Evolutionary conservation across 2,888 invertebrate genomes (phyloP), one percentile per base, ranked within the genome.

Genomic region (Acrocyrtus sp.): DNA sequence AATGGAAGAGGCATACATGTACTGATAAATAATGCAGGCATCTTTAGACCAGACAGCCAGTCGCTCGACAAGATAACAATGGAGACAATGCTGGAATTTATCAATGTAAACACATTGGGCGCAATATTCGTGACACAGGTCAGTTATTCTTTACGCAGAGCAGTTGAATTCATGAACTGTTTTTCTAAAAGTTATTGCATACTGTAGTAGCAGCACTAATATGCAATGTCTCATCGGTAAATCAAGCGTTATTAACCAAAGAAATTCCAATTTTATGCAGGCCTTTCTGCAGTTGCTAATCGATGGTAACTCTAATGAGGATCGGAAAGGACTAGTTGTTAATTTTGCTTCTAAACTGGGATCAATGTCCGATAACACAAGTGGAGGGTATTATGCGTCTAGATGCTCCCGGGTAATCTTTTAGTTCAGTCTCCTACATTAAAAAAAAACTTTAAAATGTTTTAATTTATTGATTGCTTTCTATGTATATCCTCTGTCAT

Each of bases 341-440:
- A 95, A 95, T 83, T 91, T 95, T 87, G 90, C 91, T 80, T 94
- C 95, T 65, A 54, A 47, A 29, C 87, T 95, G 41, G 95, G 92
- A 3, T 95, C 95, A 6, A 92, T 95, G 62, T 85, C 87, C 39
- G 85, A 87, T 62, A 95, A 95, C 83, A 87, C 86, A 34, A 88
- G 89, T 67, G 94, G 94, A 19, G 93, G 92, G 24, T 88, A 90
- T 82, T 95, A 94, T 84, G 91, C 93, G 0, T 96, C 95, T 82
- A 88, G 94, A 81, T 90, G 92, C 79, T 94, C 94, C 45, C 95
- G 96, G 88, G 93, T 93, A 68, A n/a, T n/a, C n/a, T n/a, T n/a
- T n/a, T n/a, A n/a, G n/a, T n/a, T n/a, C n/a, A n/a, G 2, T n/a
- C 22, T 17, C 45, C 15, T 54, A n/a, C n/a, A n/a, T n/a, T n/a